Evolutionary conservation across 2,113 vertebrate genomes (phyloP).

Genomic region (Ophthalmolycus amberensis): DNA sequence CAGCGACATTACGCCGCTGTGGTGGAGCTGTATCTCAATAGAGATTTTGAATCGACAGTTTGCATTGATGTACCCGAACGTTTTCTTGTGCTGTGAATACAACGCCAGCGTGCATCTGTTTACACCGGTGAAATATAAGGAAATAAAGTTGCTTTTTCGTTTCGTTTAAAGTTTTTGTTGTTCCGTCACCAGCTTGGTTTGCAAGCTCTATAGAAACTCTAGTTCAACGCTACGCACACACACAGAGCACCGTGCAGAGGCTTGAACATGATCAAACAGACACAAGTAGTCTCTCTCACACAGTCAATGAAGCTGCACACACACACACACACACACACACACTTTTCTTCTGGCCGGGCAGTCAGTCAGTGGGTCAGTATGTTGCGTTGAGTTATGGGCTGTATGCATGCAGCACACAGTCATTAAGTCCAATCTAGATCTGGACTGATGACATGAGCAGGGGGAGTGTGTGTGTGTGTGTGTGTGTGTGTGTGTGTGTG

Average conservation of each 20-base stretch:
- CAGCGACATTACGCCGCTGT: too few relatives aligned
- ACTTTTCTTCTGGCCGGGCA: slow-evolving; percentile 31
- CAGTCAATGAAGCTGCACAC: neutral
- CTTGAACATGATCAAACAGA: neutral
- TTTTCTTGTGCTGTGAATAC: too few relatives aligned
- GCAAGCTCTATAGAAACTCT: too few relatives aligned
- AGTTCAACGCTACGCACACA: neutral
- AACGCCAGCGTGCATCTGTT: too few relatives aligned
- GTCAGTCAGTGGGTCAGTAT: slow-evolving; percentile 58
- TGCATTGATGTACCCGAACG: too few relatives aligned
- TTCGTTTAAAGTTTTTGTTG: too few relatives aligned
- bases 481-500: slow-evolving; percentile 2
- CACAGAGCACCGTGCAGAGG: neutral
- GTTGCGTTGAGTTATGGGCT: slow-evolving; percentile 55
- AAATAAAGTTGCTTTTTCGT: too few relatives aligned
- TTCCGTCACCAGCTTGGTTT: too few relatives aligned
- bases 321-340: neutral
- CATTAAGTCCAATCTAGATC: slow-evolving; percentile 69
- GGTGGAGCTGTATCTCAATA: too few relatives aligned
- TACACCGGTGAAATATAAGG: too few relatives aligned
- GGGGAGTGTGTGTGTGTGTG: slow-evolving; percentile 12
- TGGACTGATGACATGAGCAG: slow-evolving; percentile 52
- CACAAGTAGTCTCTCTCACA: neutral
- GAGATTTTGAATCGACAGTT: too few relatives aligned
- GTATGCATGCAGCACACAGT: slow-evolving; percentile 47